phyloP scores from a whole-genome alignment of 1,140 invertebrate species.

The Temnothorax curvispinosus region DNA sequence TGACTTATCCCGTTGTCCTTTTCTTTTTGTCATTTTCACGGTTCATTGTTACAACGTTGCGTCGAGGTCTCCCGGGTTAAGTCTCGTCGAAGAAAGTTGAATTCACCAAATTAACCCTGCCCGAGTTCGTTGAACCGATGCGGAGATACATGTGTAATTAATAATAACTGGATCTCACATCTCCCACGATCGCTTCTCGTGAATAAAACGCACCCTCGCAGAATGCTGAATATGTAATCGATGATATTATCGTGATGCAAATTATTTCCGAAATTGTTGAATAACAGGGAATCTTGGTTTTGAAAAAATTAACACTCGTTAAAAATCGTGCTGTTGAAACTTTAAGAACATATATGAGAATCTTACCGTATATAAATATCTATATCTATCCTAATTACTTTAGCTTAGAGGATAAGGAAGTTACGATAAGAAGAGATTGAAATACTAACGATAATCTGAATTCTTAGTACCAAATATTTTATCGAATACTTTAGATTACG shows the following conservation, averaged over 20 bases:
- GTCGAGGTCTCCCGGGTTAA: conserved; percentile 67
- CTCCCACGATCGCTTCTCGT: neutral
- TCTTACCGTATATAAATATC: neutral
- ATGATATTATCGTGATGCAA: neutral
- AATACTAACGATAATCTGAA: neutral
- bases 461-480: neutral
- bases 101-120: conserved; percentile 69
- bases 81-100: conserved; percentile 69
- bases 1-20: neutral
- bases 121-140: conserved; percentile 69
- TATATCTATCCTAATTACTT: neutral
- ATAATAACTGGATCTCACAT: conserved; percentile 25
- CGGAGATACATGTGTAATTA: conserved; percentile 51
- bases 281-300: neutral
- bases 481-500: neutral
- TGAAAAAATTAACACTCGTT: neutral
- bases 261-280: neutral
- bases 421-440: neutral
- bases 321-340: neutral
- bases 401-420: neutral
- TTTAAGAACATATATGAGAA: neutral
- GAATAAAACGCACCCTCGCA: neutral
- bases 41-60: conserved; percentile 64
- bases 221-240: neutral
- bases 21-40: conserved; percentile 58